Base-by-base conservation (phyloP, 2,797 vertebrate genomes). In the Peromyscus nudipes region DNA sequence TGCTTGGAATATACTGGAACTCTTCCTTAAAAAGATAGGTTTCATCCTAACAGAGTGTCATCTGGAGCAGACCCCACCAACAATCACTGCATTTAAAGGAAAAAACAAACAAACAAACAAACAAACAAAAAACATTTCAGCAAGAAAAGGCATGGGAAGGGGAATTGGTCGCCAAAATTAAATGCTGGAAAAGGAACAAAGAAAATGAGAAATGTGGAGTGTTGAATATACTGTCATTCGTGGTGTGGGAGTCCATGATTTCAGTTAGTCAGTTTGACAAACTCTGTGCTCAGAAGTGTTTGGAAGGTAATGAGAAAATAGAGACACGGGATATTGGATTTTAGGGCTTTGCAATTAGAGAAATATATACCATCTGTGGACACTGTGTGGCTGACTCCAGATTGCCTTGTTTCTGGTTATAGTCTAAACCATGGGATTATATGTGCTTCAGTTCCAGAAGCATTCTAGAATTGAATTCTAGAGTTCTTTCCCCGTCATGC, bases 101-200 rank as follows among this genome's bases (percentile, higher is more conserved):
- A 85, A 25, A 95, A 83, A 43, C 40, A 43, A 91, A 16, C 91
- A 92, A 86, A 6, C 31, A 90, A 91, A 16, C 91, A 92, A 87
- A 6, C 31, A 90, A 91, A 16, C 91, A 92, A 87, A 91, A 92
- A 87, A 4, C 31, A 90, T 89, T 87, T 97, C 14, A 65, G 43
- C 62, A 89, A 94, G 92, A 71, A 89, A 89, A 7, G 27, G 3
- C 21, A 57, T 7, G 75, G 75, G 49, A 85, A 76, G 29, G 52
- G 17, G 67, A 31, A 5, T 13, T 40, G 27, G 31, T 29, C 14
- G 65, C n/a, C 60, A 81, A 91, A 86, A 69, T 83, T 79, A 60
- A 92, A 60, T 71, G 34, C 62, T 92, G 7, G 52, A 34, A 31
- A 87, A 27, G 91, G 27, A 37, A 88, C 46, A 94, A 92, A 81